Evolutionary conservation across 2,113 vertebrate species (phyloP).

Genomic region (Callionymus lyra): DNA sequence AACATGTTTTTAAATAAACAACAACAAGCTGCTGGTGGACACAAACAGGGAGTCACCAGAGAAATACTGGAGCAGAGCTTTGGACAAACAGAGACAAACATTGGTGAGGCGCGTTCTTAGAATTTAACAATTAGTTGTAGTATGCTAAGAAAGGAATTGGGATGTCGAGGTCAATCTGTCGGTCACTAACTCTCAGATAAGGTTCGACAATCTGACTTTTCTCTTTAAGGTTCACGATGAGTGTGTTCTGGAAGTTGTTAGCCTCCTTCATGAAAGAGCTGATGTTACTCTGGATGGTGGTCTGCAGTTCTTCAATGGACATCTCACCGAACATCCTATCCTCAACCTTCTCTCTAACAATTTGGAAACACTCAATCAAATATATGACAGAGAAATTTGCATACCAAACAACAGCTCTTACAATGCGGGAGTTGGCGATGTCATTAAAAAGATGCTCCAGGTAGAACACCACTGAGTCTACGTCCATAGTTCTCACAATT

Average conservation of each 20-base stretch:
- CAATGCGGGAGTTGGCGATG: conserved; percentile 30
- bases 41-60: conserved; percentile 15
- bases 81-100: conserved; percentile 7
- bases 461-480: conserved; percentile 53
- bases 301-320: conserved; percentile 41
- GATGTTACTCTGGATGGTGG: conserved; percentile 47
- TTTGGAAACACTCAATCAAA: conserved; percentile 54
- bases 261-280: conserved; percentile 41
- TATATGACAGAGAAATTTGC: too few species aligned
- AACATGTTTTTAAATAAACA: conserved; percentile 51
- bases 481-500: conserved; percentile 55
- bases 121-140: conserved; percentile 44
- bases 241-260: conserved; percentile 58
- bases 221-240: conserved; percentile 57
- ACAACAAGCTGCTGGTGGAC: conserved; percentile 28
- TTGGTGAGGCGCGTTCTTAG: too few species aligned
- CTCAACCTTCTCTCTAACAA: conserved; percentile 59
- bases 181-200: conserved; percentile 64
- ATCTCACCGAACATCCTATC: conserved; percentile 51
- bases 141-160: conserved; percentile 61
- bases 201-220: conserved; percentile 52
- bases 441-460: conserved; percentile 44
- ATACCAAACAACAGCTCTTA: too few species aligned
- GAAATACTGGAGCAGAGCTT: conserved; percentile 31
- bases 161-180: conserved; percentile 72